Evolutionary conservation across 1,140 invertebrate genomes (phyloP).

Genomic region (Megalonaias nervosa): DNA sequence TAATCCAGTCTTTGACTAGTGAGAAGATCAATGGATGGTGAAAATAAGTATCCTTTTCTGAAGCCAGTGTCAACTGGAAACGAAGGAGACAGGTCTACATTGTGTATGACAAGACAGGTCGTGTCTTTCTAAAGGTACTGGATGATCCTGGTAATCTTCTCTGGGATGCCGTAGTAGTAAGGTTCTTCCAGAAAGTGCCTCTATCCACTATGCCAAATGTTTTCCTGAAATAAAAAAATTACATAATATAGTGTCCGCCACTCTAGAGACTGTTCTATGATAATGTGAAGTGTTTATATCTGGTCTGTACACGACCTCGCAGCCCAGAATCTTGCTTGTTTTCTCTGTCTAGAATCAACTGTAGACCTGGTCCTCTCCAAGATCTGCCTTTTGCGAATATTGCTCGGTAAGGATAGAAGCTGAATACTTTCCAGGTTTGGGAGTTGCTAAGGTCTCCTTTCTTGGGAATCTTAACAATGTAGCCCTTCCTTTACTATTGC

Average conservation of each 20-base stretch:
- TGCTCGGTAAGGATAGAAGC: too few species aligned
- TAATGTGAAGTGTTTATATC: too few species aligned
- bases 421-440: too few species aligned
- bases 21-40: background rate
- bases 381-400: too few species aligned
- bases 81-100: background rate
- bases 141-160: background rate
- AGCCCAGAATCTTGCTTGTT: too few species aligned
- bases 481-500: too few species aligned
- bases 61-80: background rate
- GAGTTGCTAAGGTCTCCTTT: rapidly evolving
- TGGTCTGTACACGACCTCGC: too few species aligned
- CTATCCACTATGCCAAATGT: background rate
- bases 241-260: background rate
- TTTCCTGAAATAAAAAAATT: background rate
- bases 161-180: background rate
- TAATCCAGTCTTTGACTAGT: background rate
- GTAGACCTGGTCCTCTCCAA: too few species aligned
- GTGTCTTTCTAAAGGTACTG: background rate
- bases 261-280: background rate
- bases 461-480: too few species aligned
- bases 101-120: background rate
- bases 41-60: background rate
- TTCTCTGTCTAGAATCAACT: too few species aligned
- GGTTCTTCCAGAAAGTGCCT: background rate